A percentile compares a stretch with the other conserved stretches of the same genome.
phyloP scores from a whole-genome alignment of 2,797 vertebrate genomes.

The Malacoraja senta region DNA sequence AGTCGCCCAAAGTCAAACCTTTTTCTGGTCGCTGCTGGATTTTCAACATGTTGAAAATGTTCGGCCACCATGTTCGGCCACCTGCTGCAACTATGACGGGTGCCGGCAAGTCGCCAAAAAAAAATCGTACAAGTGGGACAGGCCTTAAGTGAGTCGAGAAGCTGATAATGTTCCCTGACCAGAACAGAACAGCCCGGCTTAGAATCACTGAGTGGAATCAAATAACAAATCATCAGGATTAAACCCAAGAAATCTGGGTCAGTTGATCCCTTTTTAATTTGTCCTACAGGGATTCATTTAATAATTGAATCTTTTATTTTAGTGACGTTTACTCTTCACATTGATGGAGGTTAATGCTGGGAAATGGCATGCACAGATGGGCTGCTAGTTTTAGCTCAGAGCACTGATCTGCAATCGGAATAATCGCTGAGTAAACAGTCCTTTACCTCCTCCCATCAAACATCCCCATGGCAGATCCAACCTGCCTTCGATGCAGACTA shows the following conservation, averaged over 20 bases:
- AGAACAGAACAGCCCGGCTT: neutral
- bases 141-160: too few relatives aligned
- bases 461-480: neutral
- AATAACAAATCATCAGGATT: neutral
- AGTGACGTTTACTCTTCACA: neutral
- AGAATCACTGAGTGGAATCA: neutral
- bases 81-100: too few relatives aligned
- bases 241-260: constrained; percentile 1
- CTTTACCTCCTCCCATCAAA: neutral
- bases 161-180: neutral
- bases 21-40: too few relatives aligned
- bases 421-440: neutral
- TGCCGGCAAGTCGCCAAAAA: too few relatives aligned
- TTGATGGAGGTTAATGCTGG: neutral
- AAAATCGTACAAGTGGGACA: too few relatives aligned
- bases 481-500: neutral
- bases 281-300: neutral
- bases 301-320: constrained; percentile 18
- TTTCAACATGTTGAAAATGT: too few relatives aligned
- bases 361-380: neutral
- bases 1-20: too few relatives aligned
- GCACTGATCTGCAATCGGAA: neutral
- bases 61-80: too few relatives aligned
- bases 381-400: neutral
- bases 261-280: constrained; percentile 26